Percentiles rank a stretch among this genome's conserved stretches.
These are phyloP conservation scores for Cyprinodon tularosa DNA, from an alignment of 2,113 vertebrate genomes.

Conservation along the genomic window DNA sequence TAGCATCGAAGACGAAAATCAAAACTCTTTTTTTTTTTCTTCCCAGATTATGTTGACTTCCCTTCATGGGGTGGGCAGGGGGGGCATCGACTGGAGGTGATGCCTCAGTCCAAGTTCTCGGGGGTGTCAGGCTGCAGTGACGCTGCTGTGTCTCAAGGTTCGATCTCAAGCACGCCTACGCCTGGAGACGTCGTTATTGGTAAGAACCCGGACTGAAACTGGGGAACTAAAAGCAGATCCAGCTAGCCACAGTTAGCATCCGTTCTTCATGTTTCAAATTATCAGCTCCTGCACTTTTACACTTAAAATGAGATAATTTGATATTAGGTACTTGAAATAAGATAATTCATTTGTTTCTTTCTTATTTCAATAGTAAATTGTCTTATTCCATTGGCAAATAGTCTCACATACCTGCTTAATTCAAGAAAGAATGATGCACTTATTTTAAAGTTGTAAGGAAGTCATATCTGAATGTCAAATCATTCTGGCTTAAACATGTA, in stretches of 20 bases:
- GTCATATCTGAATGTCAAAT: no score
- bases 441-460: no score
- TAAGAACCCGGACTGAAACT: slow-evolving; percentile 55
- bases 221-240: neutral
- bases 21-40: neutral
- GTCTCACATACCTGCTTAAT: no score
- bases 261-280: no score
- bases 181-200: slow-evolving; percentile 89
- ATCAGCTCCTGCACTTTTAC: no score
- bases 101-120: slow-evolving; percentile 93
- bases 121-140: slow-evolving; percentile 96
- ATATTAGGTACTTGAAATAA: no score
- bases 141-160: slow-evolving; percentile 90
- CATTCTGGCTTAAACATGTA: no score
- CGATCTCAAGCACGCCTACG: slow-evolving; percentile 90
- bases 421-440: no score
- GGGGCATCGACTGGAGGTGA: slow-evolving; percentile 92
- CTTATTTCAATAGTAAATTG: no score
- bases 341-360: no score
- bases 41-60: slow-evolving; percentile 90
- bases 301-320: no score
- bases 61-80: slow-evolving; percentile 92
- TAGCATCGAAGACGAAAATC: neutral
- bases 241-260: neutral
- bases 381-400: no score